These are phyloP conservation scores for Numenius phaeopus DNA, from an alignment of 2,797 vertebrate species.

Conservation along the genomic window DNA sequence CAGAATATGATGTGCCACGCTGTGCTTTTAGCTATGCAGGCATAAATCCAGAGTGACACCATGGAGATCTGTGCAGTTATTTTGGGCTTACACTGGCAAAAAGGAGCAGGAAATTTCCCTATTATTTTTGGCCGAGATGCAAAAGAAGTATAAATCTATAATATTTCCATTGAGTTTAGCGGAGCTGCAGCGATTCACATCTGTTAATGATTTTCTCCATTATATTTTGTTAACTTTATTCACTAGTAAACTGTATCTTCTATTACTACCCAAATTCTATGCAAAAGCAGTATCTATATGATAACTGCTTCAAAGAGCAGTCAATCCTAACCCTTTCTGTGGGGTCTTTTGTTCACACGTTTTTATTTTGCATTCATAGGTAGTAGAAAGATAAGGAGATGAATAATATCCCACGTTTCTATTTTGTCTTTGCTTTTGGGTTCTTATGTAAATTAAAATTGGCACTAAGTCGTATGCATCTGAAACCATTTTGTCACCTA, in stretches of 20 bases:
- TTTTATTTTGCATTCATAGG: slow-evolving; percentile 57
- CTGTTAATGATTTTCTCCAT: not conserved
- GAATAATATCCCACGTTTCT: slow-evolving; percentile 41
- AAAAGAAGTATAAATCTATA: not conserved
- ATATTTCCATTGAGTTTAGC: not conserved
- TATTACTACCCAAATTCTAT: not conserved
- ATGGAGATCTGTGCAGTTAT: not conserved
- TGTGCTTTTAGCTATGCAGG: not conserved
- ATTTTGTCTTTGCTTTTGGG: slow-evolving; percentile 24
- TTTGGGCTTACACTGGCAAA: not conserved
- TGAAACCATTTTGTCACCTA: slow-evolving; percentile 56
- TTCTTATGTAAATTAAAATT: slow-evolving; percentile 65
- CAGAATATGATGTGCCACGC: not conserved
- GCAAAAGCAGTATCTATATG: not conserved
- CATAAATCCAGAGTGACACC: not conserved
- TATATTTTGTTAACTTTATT: not conserved
- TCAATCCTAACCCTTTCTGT: slow-evolving; percentile 10
- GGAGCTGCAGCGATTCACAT: not conserved
- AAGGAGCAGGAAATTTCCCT: not conserved
- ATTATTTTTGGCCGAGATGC: not conserved
- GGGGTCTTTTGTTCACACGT: slow-evolving; percentile 40
- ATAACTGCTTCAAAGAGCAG: slow-evolving; percentile 33
- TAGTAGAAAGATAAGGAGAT: slow-evolving; percentile 55
- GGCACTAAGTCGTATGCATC: slow-evolving; percentile 22
- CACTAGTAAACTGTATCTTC: not conserved